Percentiles rank a stretch among this genome's conserved stretches.
These are phyloP conservation scores for Desmodus rotundus DNA, from an alignment of 2,113 vertebrate genomes.

Conservation along the genomic window DNA sequence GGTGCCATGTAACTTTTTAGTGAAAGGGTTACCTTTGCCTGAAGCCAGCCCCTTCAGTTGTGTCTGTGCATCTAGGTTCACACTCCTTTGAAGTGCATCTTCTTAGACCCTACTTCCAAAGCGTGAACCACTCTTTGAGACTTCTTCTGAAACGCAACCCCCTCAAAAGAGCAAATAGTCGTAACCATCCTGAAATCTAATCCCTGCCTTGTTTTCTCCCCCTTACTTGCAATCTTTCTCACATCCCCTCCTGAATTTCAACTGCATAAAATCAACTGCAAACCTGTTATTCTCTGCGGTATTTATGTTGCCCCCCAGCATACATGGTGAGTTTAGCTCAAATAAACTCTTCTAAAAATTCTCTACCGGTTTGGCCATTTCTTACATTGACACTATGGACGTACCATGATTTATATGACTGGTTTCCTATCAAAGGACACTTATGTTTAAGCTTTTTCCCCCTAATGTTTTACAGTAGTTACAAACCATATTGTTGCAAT, in stretches of 20 bases:
- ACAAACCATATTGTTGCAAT: neutral
- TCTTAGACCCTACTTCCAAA: neutral
- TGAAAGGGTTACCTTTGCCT: neutral
- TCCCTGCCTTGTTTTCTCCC: neutral
- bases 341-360: neutral
- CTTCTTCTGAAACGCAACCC: neutral
- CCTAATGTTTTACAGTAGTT: neutral
- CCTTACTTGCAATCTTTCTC: neutral
- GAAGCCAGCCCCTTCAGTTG: neutral
- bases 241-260: neutral
- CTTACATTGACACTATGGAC: neutral
- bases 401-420: neutral
- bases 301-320: neutral
- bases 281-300: too few relatives aligned
- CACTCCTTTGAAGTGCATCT: neutral
- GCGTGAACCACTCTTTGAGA: neutral
- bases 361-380: neutral
- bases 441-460: neutral
- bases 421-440: neutral
- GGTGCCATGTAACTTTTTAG: neutral
- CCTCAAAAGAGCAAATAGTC: neutral
- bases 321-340: neutral
- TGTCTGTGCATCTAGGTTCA: neutral
- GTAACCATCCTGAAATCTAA: neutral
- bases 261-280: neutral